Conservation (phyloP, 2,113 vertebrate species). For the Oncorhynchus masou region DNA sequence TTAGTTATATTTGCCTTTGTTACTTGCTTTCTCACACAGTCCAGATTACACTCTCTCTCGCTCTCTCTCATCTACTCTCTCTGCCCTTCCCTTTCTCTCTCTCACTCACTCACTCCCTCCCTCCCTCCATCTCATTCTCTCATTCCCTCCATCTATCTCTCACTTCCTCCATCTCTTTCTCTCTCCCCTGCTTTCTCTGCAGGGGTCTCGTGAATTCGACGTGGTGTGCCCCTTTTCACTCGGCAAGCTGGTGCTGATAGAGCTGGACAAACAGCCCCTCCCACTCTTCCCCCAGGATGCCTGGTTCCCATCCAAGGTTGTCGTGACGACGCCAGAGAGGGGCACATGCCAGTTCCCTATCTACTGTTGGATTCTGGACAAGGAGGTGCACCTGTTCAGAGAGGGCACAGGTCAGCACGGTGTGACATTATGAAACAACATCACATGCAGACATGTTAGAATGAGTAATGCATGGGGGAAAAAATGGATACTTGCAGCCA, state of each 20-base stretch:
- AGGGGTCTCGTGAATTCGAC: background rate
- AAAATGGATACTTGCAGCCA: no score
- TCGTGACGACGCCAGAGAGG: conserved; percentile 45
- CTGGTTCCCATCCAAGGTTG: conserved; percentile 59
- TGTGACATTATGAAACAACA: no score
- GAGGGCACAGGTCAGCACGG: conserved; percentile 56
- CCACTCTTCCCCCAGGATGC: conserved; percentile 15
- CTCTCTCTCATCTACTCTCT: background rate
- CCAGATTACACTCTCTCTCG: background rate
- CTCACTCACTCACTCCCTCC: background rate
- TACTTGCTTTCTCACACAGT: background rate
- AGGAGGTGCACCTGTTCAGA: conserved; percentile 37
- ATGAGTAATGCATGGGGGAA: no score
- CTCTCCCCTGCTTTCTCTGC: background rate
- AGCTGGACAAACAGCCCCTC: conserved; percentile 30
- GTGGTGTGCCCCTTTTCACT: conserved; percentile 42
- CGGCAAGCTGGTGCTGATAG: conserved; percentile 56
- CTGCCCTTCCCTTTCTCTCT: background rate
- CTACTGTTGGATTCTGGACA: conserved; percentile 55
- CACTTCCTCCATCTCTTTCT: background rate
- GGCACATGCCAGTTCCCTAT: conserved; percentile 53
- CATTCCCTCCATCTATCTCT: background rate
- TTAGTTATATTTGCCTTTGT: background rate
- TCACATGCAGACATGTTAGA: no score
- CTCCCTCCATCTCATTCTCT: no score